Base-by-base conservation (phyloP, 2,797 vertebrate species). In the Sebastes variabilis region DNA sequence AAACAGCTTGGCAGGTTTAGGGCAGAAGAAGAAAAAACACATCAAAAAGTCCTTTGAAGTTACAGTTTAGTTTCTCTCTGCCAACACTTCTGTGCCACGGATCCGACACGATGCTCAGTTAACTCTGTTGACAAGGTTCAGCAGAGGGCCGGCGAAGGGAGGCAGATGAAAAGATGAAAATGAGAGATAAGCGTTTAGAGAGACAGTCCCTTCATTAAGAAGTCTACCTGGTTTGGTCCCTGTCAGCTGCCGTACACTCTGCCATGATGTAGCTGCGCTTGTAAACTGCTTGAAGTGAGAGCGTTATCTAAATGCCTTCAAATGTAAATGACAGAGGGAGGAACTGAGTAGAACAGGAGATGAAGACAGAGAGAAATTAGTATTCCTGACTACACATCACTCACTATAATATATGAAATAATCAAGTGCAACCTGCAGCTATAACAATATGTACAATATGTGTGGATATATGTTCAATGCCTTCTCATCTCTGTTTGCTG, bases 41-140 rank as follows among this genome's bases (percentile, higher is more conserved):
- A 75, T 84, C 75, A 69, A 70, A 77, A 77, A 49, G 2, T 5
- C 20, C 72, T 86, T 84, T 87, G 78, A 85, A 86, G 86, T 42
- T 76, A 5, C 60, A 60, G 46, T 75, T 76, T 73, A 56, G 56
- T 76, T 85, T 84, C 52, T 65, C 29, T 60, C 62, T 79, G 71
- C 81, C 55, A 77, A 73, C 64, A 22, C 34, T 9, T 76, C 46
- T n/a, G 6, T 9, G 20, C 20, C 10, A 10, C 9, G 20, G 54
- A 82, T 86, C 34, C 9, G 18, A 82, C 70, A 58, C 14, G 68
- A 73, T 3, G 66, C 62, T 67, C 56, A 1, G 56, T 64, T 76
- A 61, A 74, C 71, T 71, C 24, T 20, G 25, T 11, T 61, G 68
- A 82, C 75, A 18, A 66, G 55, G 73, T 77, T 62, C 59, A 82